Evolutionary conservation across 2,113 vertebrate genomes (phyloP), one percentile per base, ranked within the genome.

Genomic region (Zapornia atra): DNA sequence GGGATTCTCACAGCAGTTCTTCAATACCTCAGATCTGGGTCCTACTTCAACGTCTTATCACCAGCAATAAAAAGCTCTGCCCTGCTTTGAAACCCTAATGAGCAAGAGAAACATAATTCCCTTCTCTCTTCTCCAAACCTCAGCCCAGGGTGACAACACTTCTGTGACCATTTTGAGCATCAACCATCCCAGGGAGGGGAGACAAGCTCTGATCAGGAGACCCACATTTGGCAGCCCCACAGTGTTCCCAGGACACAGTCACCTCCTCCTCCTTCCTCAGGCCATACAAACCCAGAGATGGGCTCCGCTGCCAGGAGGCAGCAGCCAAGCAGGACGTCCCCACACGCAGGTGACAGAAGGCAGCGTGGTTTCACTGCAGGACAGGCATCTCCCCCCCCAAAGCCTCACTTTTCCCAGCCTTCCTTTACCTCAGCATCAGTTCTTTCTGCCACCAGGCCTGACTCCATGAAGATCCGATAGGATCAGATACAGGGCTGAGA

Each of bases 281-380:
- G 42, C 33, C 34, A 16, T 22, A 11, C 29, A n/a, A n/a, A 34
- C 29, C 14, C 13, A 42, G 16, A 5, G 57, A 22, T 6, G 34
- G 42, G 75, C 53, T n/a, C 33, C 21, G 5, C 20, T 31, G 25
- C 65, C 65, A 79, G 64, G 11, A 11, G 38, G 38, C 38, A 38
- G 42, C 36, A 11, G 65, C 24, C 38, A 42, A 50, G 66, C 29
- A 64, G 2, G 28, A 60, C 44, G 40, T 8, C 85, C 64, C 91
- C 18, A 12, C 44, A 21, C 2, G 8, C 17, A 22, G 34, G 61
- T 15, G 56, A 63, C 33, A 60, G 69, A 34, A 29, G 68, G 44
- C 25, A 42, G 69, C 44, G 4, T 0, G 0, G 28, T 19, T 26
- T 29, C 89, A 71, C 3, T 26, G 21, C 19, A 64, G 36, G 31